Base-by-base conservation (phyloP, 2,797 vertebrate species). In the Chloroceryle amazona region DNA sequence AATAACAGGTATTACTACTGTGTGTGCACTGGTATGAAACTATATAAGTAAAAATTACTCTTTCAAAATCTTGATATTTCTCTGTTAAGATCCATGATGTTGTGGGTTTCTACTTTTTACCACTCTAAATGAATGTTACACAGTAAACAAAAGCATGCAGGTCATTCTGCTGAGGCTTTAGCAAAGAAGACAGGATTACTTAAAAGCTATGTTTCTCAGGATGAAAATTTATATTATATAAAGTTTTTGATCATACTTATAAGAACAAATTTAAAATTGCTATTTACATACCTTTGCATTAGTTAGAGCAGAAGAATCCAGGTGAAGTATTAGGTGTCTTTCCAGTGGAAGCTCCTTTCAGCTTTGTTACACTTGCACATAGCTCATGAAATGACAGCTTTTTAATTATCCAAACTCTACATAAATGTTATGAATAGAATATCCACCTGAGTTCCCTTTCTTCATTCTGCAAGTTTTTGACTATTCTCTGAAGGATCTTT, bases 281-380 rank as follows among this genome's bases (percentile, higher is more conserved):
- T 37, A 2, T 35, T 46, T 68, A 2, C 2, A 1, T 61, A 5
- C 3, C 8, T 1, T 90, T 7, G 11, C 10, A 3, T 63, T n/a
- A 47, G 8, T 60, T 57, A 29, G 11, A 71, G 21, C 7, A 39
- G n/a, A 49, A 73, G 42, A 58, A 70, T 46, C 37, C 23, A 58
- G 13, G 46, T 67, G 61, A 41, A 46, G 21, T 82, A n/a, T 28
- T 52, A 22, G 25, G 1, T 7, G 5, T 41, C 1, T 29, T 44
- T 47, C 15, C 35, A 33, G 0, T 13, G n/a, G 47, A 47, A 41
- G 47, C 2, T 13, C 1, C 46, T 89, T 78, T 61, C 63, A 81
- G 28, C 79, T 25, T 81, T 81, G 35, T 42, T 80, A 23, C 28
- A 31, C 65, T 78, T 78, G 39, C 37, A 12, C 23, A 23, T 70